A percentile compares a stretch with the other conserved stretches of the same genome.
These are phyloP conservation scores for Caenorhabditis sinica DNA, from an alignment of 2,888 invertebrate genomes.

Conservation along the genomic window DNA sequence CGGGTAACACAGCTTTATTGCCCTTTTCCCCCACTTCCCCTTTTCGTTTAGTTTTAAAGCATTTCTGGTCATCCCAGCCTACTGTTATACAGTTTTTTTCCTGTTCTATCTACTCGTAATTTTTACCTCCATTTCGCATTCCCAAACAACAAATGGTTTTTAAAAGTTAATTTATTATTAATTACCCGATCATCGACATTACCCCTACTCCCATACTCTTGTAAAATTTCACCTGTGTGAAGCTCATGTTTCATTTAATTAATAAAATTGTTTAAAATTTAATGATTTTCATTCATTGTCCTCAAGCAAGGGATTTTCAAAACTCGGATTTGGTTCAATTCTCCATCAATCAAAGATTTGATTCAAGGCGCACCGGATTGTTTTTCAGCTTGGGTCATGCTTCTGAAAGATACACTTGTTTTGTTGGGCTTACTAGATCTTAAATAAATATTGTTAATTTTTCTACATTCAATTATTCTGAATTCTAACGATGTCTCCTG, in stretches of 20 bases:
- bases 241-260: constrained; percentile 9
- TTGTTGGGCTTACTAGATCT: no score
- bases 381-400: no score
- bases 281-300: background rate
- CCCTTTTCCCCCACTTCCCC: background rate
- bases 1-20: constrained; percentile 64
- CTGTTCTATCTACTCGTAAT: constrained; percentile 23
- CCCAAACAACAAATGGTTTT: constrained; percentile 19
- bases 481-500: no score
- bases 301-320: no score
- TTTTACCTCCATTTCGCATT: constrained; percentile 23
- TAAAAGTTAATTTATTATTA: constrained; percentile 44
- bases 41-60: constrained; percentile 29
- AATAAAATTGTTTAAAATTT: constrained; percentile 21
- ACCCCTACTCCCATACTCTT: constrained; percentile 3
- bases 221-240: constrained; percentile 18
- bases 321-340: no score
- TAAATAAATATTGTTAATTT: no score
- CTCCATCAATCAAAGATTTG: no score
- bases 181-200: constrained; percentile 16
- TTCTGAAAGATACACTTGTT: no score
- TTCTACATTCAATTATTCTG: no score
- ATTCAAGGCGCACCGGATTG: no score
- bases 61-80: background rate
- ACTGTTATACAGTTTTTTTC: constrained; percentile 28